These are phyloP conservation scores for Emmelina monodactyla DNA, from an alignment of 2,888 invertebrate genomes.

Conservation along the genomic window DNA sequence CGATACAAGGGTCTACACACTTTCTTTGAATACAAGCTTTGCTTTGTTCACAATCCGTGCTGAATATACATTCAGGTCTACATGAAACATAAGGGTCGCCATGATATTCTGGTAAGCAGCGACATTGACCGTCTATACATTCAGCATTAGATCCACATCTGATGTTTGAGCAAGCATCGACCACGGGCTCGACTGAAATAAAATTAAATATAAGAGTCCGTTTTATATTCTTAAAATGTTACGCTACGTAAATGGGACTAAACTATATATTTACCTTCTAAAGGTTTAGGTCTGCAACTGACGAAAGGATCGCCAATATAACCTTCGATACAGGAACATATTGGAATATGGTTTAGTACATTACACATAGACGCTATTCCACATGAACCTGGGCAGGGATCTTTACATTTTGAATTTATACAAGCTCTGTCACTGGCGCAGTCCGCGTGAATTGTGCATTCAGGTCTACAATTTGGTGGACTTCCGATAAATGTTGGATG, in stretches of 20 bases:
- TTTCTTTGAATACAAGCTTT: slow-evolving; percentile 78
- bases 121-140: slow-evolving; percentile 73
- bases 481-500: slow-evolving; percentile 70
- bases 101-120: slow-evolving; percentile 74
- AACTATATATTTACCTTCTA: slow-evolving; percentile 50
- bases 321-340: slow-evolving; percentile 75
- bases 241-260: too few relatives aligned
- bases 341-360: slow-evolving; percentile 78
- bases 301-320: slow-evolving; percentile 80
- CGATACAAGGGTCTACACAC: slow-evolving; percentile 77
- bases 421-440: slow-evolving; percentile 79
- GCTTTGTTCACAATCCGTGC: slow-evolving; percentile 73
- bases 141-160: slow-evolving; percentile 73
- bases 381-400: slow-evolving; percentile 83
- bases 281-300: slow-evolving; percentile 58
- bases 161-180: slow-evolving; percentile 74
- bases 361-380: slow-evolving; percentile 68
- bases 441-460: slow-evolving; percentile 76
- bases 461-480: slow-evolving; percentile 75
- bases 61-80: slow-evolving; percentile 80
- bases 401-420: slow-evolving; percentile 75
- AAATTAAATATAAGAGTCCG: slow-evolving; percentile 3
- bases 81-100: slow-evolving; percentile 80
- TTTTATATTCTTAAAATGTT: slow-evolving; percentile 8
- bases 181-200: slow-evolving; percentile 37